Evolutionary conservation across 2,888 invertebrate species (phyloP).

Genomic region (Chesias legatella): DNA sequence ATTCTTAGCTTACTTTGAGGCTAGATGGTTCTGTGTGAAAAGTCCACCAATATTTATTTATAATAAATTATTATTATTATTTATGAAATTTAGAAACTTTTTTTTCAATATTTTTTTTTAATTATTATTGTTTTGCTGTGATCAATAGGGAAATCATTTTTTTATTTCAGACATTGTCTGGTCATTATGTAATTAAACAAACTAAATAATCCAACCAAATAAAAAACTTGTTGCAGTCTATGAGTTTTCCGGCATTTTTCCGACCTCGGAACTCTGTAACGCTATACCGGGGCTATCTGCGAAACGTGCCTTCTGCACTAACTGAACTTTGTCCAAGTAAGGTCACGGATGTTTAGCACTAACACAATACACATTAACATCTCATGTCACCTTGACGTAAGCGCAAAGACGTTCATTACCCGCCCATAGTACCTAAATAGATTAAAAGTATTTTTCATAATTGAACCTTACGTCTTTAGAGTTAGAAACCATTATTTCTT

Average conservation of each 20-base stretch:
- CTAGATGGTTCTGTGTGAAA: too few relatives aligned
- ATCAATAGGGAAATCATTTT: too few relatives aligned
- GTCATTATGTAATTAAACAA: slow-evolving; percentile 24
- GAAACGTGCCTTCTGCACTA: slow-evolving; percentile 60
- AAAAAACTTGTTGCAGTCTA: slow-evolving; percentile 16
- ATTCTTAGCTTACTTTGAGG: too few relatives aligned
- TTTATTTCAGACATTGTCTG: slow-evolving; percentile 31
- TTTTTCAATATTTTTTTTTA: too few relatives aligned
- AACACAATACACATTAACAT: slow-evolving; percentile 74
- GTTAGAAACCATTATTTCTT: slow-evolving; percentile 42
- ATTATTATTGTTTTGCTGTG: too few relatives aligned
- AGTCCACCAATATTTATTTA: too few relatives aligned
- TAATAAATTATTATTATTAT: too few relatives aligned
- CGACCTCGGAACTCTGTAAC: slow-evolving; percentile 35
- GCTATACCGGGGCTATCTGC: slow-evolving; percentile 36
- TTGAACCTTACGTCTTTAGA: slow-evolving; percentile 38
- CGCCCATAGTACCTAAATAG: slow-evolving; percentile 34
- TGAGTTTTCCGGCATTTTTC: slow-evolving; percentile 44
- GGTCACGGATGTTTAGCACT: slow-evolving; percentile 76
- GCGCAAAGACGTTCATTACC: slow-evolving; percentile 54
- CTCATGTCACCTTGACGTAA: slow-evolving; percentile 77
- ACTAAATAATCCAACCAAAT: slow-evolving; percentile 23
- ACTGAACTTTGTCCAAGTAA: slow-evolving; percentile 75
- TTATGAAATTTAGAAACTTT: too few relatives aligned
- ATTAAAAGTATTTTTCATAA: slow-evolving; percentile 9